Percentiles rank a stretch among this genome's conserved stretches.
phyloP scores from a whole-genome alignment of 2,888 invertebrate genomes.

The Parnassius orleans region DNA sequence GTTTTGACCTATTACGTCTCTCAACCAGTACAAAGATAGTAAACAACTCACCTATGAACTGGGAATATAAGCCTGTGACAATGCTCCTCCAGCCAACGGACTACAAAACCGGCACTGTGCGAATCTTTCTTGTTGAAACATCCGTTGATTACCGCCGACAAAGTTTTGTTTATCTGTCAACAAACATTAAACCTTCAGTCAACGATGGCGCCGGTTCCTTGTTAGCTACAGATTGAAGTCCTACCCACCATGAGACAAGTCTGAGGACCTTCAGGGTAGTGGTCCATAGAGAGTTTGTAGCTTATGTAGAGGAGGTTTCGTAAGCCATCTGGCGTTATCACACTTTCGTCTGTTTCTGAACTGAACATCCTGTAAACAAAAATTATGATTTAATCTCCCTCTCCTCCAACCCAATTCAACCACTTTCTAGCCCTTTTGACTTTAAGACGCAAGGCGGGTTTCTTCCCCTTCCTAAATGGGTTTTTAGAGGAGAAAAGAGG shows the following conservation, averaged over 20 bases:
- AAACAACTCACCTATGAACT: conserved; percentile 83
- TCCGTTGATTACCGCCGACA: conserved; percentile 87
- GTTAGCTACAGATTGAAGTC: background rate
- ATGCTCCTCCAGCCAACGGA: conserved; percentile 91
- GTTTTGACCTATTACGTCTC: background rate
- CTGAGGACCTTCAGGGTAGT: conserved; percentile 85
- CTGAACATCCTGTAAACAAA: conserved; percentile 75
- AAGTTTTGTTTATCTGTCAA: conserved; percentile 83
- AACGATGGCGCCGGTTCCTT: conserved; percentile 15
- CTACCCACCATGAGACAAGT: conserved; percentile 79
- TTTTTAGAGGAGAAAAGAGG: too few species aligned
- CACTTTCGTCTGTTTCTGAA: conserved; percentile 74
- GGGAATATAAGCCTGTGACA: conserved; percentile 88
- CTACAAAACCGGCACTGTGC: conserved; percentile 87
- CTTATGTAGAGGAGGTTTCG: conserved; percentile 85
- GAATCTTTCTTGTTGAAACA: conserved; percentile 90
- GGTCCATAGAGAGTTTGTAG: conserved; percentile 90
- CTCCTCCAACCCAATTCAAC: background rate
- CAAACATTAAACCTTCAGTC: conserved; percentile 11
- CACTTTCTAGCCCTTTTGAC: background rate
- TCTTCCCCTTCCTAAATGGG: too few species aligned
- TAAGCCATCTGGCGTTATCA: conserved; percentile 83
- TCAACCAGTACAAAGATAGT: background rate
- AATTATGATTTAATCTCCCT: background rate
- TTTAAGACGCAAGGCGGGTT: conserved; percentile 6